Conservation (phyloP, 2,888 invertebrate species). For the Entomobrya multifasciata region DNA sequence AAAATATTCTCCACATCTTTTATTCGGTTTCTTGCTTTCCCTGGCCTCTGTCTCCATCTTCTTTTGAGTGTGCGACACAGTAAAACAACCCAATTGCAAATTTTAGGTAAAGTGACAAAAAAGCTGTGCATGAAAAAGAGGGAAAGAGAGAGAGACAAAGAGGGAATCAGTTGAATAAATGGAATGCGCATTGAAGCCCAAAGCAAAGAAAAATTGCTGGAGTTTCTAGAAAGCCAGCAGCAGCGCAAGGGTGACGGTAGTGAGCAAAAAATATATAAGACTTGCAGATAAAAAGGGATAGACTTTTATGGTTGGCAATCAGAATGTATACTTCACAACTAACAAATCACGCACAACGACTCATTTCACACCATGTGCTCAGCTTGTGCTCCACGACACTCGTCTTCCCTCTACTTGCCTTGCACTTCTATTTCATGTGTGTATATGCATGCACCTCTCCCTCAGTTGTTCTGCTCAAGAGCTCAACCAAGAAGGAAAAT, state of each 20-base stretch:
- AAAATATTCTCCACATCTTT: not conserved
- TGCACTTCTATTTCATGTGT: no score
- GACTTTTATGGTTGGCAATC: slow-evolving; percentile 44
- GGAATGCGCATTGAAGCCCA: slow-evolving; percentile 27
- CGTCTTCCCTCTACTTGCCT: no score
- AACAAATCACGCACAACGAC: slow-evolving; percentile 67
- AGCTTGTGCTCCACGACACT: slow-evolving; percentile 26
- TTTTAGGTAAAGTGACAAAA: not conserved
- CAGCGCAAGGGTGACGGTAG: not conserved
- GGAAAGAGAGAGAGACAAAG: no score
- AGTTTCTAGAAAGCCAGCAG: not conserved
- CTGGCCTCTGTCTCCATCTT: no score
- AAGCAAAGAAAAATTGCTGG: slow-evolving; percentile 27
- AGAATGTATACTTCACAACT: slow-evolving; percentile 57
- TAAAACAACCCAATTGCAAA: slow-evolving; percentile 13
- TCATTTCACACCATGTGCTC: slow-evolving; percentile 61
- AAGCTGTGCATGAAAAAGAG: no score
- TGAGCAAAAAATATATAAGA: slow-evolving; percentile 5
- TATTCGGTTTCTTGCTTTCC: not conserved
- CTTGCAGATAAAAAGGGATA: slow-evolving; percentile 46
- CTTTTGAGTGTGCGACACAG: no score
- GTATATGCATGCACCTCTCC: slow-evolving; percentile 26
- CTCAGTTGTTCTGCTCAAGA: slow-evolving; percentile 29
- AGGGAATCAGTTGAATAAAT: slow-evolving; percentile 40
- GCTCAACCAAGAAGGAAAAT: slow-evolving; percentile 52